Base-by-base conservation (phyloP, 1,140 invertebrate species). In the Drosophila insularis region DNA sequence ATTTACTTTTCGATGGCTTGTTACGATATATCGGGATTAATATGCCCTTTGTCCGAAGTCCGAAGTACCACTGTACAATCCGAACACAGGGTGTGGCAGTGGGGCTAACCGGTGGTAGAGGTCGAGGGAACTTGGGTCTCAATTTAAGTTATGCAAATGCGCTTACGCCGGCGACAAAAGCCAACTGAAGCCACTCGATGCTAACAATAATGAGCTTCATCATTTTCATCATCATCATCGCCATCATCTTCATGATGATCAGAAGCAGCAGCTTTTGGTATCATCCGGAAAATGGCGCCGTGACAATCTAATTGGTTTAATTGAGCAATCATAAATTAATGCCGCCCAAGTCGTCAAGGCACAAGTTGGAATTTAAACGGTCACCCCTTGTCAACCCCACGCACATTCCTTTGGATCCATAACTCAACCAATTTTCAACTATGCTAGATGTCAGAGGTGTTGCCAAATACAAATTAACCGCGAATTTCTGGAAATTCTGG, bases 291-390 rank as follows among this genome's bases (percentile, higher is more conserved):
- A 39, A 62, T 65, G 11, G 35, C 35, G 62, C 55, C 74, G 78
- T 56, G 56, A 61, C 56, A 67, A 53, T 58, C 75, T 87, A 87
- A 87, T 87, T 87, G 82, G 75, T 71, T 87, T 77, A 87, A 87
- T 89, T 89, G 89, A 77, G 79, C 72, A 80, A 87, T 89, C 82
- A 79, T 78, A 79, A 87, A 87, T 86, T 87, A 87, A 86, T 86
- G 63, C 63, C 40, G 17, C 55, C 60, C 55, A 63, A 53, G 32
- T 7, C 27, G 2, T 31, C 27, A n/a, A n/a, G 27, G 27, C 32
- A 21, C 8, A 35, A 37, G 11, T 21, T 43, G 70, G 63, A 73
- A 50, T 50, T 46, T 61, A 31, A 31, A 40, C 39, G 62, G 31
- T 71, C 63, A n/a, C 10, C 6, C 21, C n/a, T 4, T 10, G 7